Evolutionary conservation across 1,140 invertebrate species (phyloP), one percentile per base, ranked within the genome.

Genomic region (Drosophila pallidifrons): DNA sequence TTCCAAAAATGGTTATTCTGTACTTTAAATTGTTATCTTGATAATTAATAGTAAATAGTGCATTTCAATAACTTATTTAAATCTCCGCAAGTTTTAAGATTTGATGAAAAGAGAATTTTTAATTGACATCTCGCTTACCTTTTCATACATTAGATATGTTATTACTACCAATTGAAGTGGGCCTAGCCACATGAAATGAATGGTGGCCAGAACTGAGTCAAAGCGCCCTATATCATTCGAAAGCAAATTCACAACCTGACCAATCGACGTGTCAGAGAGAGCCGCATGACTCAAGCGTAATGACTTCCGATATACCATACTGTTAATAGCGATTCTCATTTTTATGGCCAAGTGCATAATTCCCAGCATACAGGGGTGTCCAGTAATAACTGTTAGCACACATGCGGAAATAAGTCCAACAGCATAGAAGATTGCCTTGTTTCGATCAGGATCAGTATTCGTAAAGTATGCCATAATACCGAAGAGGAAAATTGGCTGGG

Each of bases 211-310:
- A 8, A 91, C 80, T 5, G 71, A 60, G 75, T 93, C 93, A 60
- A 93, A 93, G 5, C 93, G 90, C 13, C 82, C 92, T 10, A 93
- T 91, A 74, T 96, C 95, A 81, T 96, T 96, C n/a, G 95, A 95
- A 74, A 96, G 91, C 1, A 96, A 90, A 83, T 96, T 96, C 0
- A 90, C 85, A 43, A 98, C 95, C 93, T 98, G 97, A 1, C 97
- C 97, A 4, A 96, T 95, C 5, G 97, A 96, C 1, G 96, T 96
- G 74, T 96, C 94, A 0, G 95, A 95, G 15, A 98, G 77, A 0
- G 96, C 95, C 0, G 94, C 94, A 59, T 93, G 93, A 72, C 94
- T 96, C 1, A 96, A 85, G 13, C 93, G 93, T 5, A 96, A 90
- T 0, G 95, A 52, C 91, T 96, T 96, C 80, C 95, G 92, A 78